A percentile compares a stretch with the other conserved stretches of the same genome.
These are phyloP conservation scores for Nesidiocoris tenuis DNA, from an alignment of 2,888 invertebrate species.

Conservation along the genomic window DNA sequence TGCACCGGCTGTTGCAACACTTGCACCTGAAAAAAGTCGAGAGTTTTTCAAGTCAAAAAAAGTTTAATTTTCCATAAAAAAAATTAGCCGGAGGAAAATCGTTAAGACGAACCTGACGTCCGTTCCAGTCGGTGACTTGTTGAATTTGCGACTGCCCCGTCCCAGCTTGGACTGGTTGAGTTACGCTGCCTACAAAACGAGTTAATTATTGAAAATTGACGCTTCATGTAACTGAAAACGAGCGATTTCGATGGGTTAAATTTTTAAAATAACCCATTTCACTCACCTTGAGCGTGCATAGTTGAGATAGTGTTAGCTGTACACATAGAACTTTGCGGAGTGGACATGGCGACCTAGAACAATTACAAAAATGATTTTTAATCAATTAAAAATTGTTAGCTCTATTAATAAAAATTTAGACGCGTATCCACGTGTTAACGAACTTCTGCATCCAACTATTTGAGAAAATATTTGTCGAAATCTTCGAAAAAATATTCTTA, in stretches of 20 bases:
- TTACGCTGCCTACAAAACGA: constrained; percentile 48
- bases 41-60: background rate
- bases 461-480: constrained; percentile 7
- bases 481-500: too few relatives aligned
- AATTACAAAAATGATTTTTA: constrained; percentile 19
- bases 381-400: background rate
- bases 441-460: background rate
- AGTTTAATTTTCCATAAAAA: background rate
- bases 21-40: constrained; percentile 63
- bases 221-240: background rate
- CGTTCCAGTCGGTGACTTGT: constrained; percentile 65
- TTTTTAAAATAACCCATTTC: too few relatives aligned
- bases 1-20: constrained; percentile 80
- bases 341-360: constrained; percentile 43
- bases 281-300: constrained; percentile 48
- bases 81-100: background rate
- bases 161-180: constrained; percentile 54
- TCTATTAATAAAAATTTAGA: background rate
- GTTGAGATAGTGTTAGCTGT: constrained; percentile 48
- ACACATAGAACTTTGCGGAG: constrained; percentile 45
- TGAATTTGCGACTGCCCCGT: constrained; percentile 50
- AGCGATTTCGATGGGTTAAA: background rate
- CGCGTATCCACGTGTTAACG: background rate
- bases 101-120: constrained; percentile 59
- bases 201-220: background rate